Evolutionary conservation across 2,797 vertebrate species (phyloP).

Genomic region (Myotis vivesi): DNA sequence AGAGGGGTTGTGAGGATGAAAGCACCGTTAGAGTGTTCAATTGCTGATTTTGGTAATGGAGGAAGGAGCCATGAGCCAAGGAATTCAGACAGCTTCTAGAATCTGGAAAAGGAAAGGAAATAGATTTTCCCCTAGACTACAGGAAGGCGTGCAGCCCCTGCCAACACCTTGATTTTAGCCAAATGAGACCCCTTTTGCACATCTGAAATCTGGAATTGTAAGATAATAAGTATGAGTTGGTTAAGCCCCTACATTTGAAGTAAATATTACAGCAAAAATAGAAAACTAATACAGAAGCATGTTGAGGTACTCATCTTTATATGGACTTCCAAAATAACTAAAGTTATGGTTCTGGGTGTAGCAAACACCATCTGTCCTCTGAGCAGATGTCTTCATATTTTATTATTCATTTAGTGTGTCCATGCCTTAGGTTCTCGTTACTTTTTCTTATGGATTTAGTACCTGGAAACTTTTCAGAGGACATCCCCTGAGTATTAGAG

Average conservation of each 20-base stretch:
- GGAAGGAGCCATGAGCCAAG: not conserved
- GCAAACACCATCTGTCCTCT: not conserved
- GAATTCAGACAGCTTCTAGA: not conserved
- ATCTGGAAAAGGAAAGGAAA: not conserved
- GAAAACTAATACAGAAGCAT: not conserved
- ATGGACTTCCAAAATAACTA: not conserved
- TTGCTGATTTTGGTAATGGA: not conserved
- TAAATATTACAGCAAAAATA: not conserved
- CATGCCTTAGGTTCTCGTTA: too few species aligned
- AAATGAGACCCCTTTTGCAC: not conserved
- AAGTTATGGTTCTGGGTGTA: not conserved
- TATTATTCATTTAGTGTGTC: not conserved
- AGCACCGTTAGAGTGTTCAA: fast-evolving
- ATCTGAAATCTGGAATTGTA: not conserved
- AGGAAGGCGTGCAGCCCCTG: not conserved
- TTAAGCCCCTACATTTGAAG: not conserved
- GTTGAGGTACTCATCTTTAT: not conserved
- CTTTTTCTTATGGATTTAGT: not conserved
- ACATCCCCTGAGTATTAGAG: not conserved
- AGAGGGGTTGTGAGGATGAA: fast-evolving
- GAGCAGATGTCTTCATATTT: not conserved
- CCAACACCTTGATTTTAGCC: not conserved
- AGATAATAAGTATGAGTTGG: not conserved
- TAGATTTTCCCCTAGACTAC: not conserved
- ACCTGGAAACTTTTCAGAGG: not conserved